phyloP scores from a whole-genome alignment of 2,113 vertebrate species.

The Calyptommatus sinebrachiatus region DNA sequence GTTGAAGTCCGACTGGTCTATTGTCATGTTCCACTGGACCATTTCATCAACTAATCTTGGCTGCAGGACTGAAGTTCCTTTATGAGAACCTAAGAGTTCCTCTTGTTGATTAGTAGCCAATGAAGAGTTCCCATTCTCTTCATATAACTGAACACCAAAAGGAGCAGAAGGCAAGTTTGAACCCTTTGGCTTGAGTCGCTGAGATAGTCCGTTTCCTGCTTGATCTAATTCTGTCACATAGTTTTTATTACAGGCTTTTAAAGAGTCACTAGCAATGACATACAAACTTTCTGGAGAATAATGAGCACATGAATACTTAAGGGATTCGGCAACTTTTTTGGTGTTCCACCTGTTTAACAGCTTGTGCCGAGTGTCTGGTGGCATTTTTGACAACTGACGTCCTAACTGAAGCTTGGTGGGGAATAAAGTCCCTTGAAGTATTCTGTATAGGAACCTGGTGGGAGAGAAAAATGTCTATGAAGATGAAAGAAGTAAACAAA shows the following conservation, averaged over 20 bases:
- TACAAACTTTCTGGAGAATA: conserved; percentile 33
- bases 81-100: conserved; percentile 57
- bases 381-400: conserved; percentile 79
- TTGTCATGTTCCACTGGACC: conserved; percentile 38
- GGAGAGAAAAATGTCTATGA: neutral
- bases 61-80: conserved; percentile 50
- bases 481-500: conserved; percentile 23
- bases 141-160: conserved; percentile 23
- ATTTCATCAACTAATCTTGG: conserved; percentile 19
- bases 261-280: conserved; percentile 21
- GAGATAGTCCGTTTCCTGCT: conserved; percentile 31
- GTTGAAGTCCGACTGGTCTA: conserved; percentile 59
- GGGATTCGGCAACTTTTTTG: conserved; percentile 29
- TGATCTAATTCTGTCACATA: conserved; percentile 21
- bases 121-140: conserved; percentile 24
- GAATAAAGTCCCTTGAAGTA: conserved; percentile 87
- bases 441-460: conserved; percentile 87
- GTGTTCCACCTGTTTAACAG: conserved; percentile 57
- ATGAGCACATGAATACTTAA: conserved; percentile 29
- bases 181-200: conserved; percentile 33
- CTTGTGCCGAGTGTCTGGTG: conserved; percentile 64
- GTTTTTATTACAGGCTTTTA: conserved; percentile 29
- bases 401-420: conserved; percentile 87
- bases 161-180: neutral
- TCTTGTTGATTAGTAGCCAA: conserved; percentile 43